phyloP scores from a whole-genome alignment of 2,888 invertebrate genomes.

The Amorpha juglandis region DNA sequence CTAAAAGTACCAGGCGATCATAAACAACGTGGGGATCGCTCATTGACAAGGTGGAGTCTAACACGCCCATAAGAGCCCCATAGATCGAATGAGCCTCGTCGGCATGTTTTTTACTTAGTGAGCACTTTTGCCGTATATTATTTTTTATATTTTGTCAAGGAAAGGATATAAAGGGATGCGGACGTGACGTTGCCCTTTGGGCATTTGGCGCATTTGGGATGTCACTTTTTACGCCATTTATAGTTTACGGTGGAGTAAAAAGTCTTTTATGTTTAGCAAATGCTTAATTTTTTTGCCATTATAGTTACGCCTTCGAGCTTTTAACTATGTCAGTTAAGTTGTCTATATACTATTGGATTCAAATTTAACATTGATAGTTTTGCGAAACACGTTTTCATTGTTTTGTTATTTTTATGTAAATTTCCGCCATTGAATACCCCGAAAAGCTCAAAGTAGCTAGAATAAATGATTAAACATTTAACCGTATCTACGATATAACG shows the following conservation, averaged over 20 bases:
- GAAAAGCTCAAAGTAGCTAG: not conserved
- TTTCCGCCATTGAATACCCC: no score
- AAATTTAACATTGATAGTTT: no score
- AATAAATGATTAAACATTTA: not conserved
- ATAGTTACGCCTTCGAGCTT: no score
- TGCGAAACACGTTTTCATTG: no score
- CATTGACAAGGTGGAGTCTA: slow-evolving; percentile 44
- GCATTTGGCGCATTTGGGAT: not conserved
- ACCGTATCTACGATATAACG: not conserved
- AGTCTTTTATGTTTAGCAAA: not conserved
- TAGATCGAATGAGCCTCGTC: slow-evolving; percentile 2
- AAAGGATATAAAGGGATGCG: slow-evolving; percentile 12
- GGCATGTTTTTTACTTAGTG: slow-evolving; percentile 16
- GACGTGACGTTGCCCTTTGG: slow-evolving; percentile 6
- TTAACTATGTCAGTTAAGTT: no score
- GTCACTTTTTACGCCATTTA: not conserved
- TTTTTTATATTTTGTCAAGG: slow-evolving; percentile 19
- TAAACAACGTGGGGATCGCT: slow-evolving; percentile 42
- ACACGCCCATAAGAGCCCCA: slow-evolving; percentile 27
- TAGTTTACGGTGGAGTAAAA: not conserved
- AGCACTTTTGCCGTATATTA: slow-evolving; percentile 20
- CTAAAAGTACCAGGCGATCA: slow-evolving; percentile 57
- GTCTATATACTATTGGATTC: no score
- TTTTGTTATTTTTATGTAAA: no score
- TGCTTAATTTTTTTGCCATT: no score